Percentiles rank a stretch among this genome's conserved stretches.
phyloP scores from a whole-genome alignment of 1,140 invertebrate species.

The Kradibia gibbosae region DNA sequence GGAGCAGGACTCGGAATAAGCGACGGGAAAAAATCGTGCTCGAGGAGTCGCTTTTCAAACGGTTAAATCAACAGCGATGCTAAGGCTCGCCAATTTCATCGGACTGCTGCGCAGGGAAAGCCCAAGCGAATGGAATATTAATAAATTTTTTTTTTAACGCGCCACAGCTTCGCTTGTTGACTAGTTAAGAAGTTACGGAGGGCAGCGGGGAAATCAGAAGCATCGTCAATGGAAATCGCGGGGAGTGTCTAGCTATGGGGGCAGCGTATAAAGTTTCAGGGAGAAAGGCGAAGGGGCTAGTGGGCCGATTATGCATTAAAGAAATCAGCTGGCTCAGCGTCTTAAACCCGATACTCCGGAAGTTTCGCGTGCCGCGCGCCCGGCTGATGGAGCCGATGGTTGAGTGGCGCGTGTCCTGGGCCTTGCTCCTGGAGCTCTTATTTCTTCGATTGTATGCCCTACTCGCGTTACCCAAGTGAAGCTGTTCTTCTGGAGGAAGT shows the following conservation, averaged over 20 bases:
- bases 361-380: slow-evolving; percentile 41
- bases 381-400: not conserved
- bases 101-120: no score
- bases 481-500: not conserved
- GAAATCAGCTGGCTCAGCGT: slow-evolving; percentile 16
- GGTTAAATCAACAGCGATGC: not conserved
- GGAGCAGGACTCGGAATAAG: no score
- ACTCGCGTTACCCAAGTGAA: not conserved
- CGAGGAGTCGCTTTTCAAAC: not conserved
- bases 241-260: not conserved
- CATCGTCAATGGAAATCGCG: no score
- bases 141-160: no score
- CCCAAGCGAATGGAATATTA: no score
- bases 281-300: not conserved
- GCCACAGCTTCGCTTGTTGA: no score
- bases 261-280: not conserved
- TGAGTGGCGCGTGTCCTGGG: slow-evolving; percentile 43
- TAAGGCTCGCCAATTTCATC: no score
- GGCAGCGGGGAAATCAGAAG: no score
- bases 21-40: not conserved
- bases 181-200: no score
- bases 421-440: not conserved
- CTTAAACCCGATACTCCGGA: slow-evolving; percentile 49
- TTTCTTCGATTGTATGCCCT: slow-evolving; percentile 16
- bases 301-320: slow-evolving; percentile 1